Base-by-base conservation (phyloP, 2,113 vertebrate genomes). In the Aegypius monachus region DNA sequence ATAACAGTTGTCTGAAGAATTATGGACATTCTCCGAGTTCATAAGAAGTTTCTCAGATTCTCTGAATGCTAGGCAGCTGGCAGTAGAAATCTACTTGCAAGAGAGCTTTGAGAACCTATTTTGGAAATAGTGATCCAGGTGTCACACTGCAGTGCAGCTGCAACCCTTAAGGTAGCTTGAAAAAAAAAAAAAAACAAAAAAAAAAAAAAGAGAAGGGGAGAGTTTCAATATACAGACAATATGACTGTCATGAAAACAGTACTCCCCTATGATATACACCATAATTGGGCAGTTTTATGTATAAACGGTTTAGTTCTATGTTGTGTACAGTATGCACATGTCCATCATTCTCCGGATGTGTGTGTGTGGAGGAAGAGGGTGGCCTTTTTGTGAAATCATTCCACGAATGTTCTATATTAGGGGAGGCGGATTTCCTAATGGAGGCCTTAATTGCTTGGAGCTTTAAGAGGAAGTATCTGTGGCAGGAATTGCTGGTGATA, bases 401-500 rank as follows among this genome's bases (percentile, higher is more conserved):
- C 63, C 56, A 27, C 16, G 1, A 63, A 11, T 21, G 6, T 7
- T 82, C 92, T 82, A 4, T 80, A 6, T 58, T 25, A 26, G 81
- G 83, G 34, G 32, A 67, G 81, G 53, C 7, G 66, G 61, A 72
- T 96, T 96, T 97, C 94, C 93, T 93, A 7, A 29, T 43, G 78
- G 56, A 55, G 52, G 3, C 34, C 15, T 82, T 89, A 50, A 45
- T 6, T 90, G 50, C 87, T 53, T 29, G 78, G 56, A 82, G 73
- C 81, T 85, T 34, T 7, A 21, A 73, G 78, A 81, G 87, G 92
- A 82, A 93, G 31, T 88, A n/a, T 53, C 56, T 92, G 90, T 43
- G 74, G 43, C 84, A 82, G 89, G 70, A 90, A 47, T 36, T 65
- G 81, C 85, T 82, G 81, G 61, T 50, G 25, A 11, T 10, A 38